A percentile compares a stretch with the other conserved stretches of the same genome.
These are phyloP conservation scores for Albula glossodonta DNA, from an alignment of 2,113 vertebrate species.

Conservation along the genomic window DNA sequence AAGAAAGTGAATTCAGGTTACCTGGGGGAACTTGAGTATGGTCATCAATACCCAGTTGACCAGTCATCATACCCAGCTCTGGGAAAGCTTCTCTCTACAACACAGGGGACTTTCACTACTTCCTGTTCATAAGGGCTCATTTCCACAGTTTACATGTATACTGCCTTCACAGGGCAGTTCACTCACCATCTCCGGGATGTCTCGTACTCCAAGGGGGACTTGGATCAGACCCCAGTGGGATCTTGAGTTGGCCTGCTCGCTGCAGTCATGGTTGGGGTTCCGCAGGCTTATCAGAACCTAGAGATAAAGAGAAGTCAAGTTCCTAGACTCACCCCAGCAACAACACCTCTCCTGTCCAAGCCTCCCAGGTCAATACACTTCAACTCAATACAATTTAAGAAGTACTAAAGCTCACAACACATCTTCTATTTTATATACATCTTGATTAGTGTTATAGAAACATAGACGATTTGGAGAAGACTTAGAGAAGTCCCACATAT, in stretches of 20 bases:
- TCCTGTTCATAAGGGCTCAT: not conserved
- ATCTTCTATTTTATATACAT: too few species aligned
- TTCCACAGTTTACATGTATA: not conserved
- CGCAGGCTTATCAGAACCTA: constrained; percentile 90
- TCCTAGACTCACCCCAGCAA: not conserved
- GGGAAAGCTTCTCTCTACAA: constrained; percentile 81
- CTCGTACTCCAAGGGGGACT: constrained; percentile 85
- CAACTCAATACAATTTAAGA: too few species aligned
- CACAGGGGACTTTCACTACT: not conserved
- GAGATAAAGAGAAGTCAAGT: constrained; percentile 45
- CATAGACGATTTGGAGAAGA: too few species aligned
- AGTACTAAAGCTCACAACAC: too few species aligned
- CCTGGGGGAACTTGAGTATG: constrained; percentile 86
- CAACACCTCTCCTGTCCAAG: not conserved
- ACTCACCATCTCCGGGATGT: constrained; percentile 87
- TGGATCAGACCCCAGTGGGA: constrained; percentile 94
- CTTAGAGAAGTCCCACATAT: too few species aligned
- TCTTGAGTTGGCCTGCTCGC: constrained; percentile 77
- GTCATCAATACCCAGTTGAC: constrained; percentile 93
- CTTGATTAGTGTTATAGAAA: too few species aligned
- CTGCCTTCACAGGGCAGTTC: too few species aligned
- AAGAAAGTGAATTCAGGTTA: constrained; percentile 46
- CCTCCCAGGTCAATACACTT: not conserved
- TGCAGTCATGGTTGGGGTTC: constrained; percentile 90
- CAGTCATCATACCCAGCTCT: constrained; percentile 81